phyloP scores from a whole-genome alignment of 2,888 invertebrate genomes.

The Caenorhabditis sp. region DNA sequence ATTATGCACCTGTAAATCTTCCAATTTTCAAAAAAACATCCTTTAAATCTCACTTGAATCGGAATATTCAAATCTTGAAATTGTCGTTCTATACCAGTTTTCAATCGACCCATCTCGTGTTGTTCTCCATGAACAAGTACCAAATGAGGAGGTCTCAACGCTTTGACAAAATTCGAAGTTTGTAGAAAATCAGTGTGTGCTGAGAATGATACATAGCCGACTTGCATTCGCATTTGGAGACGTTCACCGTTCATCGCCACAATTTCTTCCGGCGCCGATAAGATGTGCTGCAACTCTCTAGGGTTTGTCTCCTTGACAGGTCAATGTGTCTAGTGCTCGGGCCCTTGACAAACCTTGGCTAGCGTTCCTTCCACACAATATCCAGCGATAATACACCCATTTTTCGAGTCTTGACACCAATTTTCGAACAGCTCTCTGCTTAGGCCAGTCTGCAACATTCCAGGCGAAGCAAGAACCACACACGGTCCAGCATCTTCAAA shows the following conservation, averaged over 20 bases:
- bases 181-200: slow-evolving; percentile 98
- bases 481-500: slow-evolving; percentile 99
- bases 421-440: slow-evolving; percentile 96
- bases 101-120: slow-evolving; percentile 96
- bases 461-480: slow-evolving; percentile 98
- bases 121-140: slow-evolving; percentile 95
- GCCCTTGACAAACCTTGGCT: slow-evolving; percentile 72
- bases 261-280: slow-evolving; percentile 97
- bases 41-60: slow-evolving; percentile 56
- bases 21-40: too few relatives aligned
- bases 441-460: slow-evolving; percentile 99
- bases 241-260: slow-evolving; percentile 93
- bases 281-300: slow-evolving; percentile 76
- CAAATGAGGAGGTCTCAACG: slow-evolving; percentile 92
- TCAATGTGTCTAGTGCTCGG: too few relatives aligned
- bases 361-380: slow-evolving; percentile 76
- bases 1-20: slow-evolving; percentile 80
- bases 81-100: slow-evolving; percentile 90
- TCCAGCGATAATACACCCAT: slow-evolving; percentile 97
- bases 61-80: slow-evolving; percentile 81
- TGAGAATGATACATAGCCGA: slow-evolving; percentile 98
- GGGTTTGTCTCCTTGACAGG: slow-evolving; percentile 2
- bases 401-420: slow-evolving; percentile 97
- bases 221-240: slow-evolving; percentile 78
- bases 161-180: slow-evolving; percentile 94